phyloP scores from a whole-genome alignment of 2,113 vertebrate genomes.

The Bungarus multicinctus region DNA sequence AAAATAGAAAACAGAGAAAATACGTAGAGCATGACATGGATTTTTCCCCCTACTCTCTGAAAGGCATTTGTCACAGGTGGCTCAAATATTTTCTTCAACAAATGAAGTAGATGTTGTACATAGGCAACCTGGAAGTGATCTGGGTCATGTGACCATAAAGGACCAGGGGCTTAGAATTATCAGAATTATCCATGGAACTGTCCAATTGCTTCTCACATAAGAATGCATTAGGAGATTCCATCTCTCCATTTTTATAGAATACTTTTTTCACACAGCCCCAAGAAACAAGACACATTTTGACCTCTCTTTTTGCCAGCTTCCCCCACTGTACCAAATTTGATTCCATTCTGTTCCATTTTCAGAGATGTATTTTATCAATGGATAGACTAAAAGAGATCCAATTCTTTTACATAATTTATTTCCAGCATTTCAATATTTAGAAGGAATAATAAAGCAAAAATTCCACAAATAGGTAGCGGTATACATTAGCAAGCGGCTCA shows the following conservation, averaged over 20 bases:
- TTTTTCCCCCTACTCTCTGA: neutral
- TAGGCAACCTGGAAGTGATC: neutral
- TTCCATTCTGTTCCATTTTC: neutral
- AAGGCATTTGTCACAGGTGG: neutral
- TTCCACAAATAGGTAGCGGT: constrained; percentile 40
- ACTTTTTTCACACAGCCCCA: neutral
- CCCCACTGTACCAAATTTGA: neutral
- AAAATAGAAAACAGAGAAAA: constrained; percentile 1
- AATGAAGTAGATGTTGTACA: neutral
- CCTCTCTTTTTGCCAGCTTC: neutral
- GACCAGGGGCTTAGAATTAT: neutral
- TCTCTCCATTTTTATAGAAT: neutral
- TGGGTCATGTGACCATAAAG: neutral
- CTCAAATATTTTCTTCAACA: neutral
- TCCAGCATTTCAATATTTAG: neutral
- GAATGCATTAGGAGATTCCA: neutral
- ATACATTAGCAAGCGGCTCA: constrained; percentile 32
- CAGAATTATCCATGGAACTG: neutral
- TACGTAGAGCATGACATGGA: neutral
- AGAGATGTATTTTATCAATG: neutral
- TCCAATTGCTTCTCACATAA: neutral
- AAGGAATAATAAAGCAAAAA: constrained; percentile 38
- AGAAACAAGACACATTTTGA: neutral
- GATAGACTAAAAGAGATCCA: neutral
- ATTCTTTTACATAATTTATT: neutral